These are phyloP conservation scores for Pomacea canaliculata DNA, from an alignment of 2,888 invertebrate species.

Conservation along the genomic window DNA sequence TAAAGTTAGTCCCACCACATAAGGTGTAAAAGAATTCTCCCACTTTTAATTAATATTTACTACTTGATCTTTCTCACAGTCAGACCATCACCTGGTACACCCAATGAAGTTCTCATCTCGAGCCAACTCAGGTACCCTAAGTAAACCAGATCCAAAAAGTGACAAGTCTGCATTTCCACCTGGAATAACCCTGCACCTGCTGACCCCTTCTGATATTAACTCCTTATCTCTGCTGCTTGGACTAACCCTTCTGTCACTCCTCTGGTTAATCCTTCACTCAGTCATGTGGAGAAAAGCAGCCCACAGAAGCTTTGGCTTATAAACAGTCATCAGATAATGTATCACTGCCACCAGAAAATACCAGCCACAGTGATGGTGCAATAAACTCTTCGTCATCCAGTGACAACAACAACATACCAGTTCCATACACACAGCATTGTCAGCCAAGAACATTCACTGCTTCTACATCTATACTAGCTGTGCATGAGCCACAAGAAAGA, in stretches of 20 bases:
- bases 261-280: constrained; percentile 9
- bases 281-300: constrained; percentile 15
- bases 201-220: not conserved
- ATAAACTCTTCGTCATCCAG: no score
- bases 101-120: constrained; percentile 19
- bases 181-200: not conserved
- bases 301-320: not conserved
- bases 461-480: no score
- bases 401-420: no score
- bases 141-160: constrained; percentile 9
- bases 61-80: not conserved
- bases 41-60: no score
- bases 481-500: no score
- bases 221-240: constrained; percentile 14
- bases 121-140: constrained; percentile 22
- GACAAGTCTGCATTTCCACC: not conserved
- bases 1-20: no score
- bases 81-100: constrained; percentile 8
- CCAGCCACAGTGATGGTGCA: no score
- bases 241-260: constrained; percentile 23
- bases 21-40: no score
- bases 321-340: no score
- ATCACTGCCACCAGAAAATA: no score
- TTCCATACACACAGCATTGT: no score
- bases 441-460: no score